Conservation (phyloP, 2,888 invertebrate genomes). For the Cancer borealis region DNA sequence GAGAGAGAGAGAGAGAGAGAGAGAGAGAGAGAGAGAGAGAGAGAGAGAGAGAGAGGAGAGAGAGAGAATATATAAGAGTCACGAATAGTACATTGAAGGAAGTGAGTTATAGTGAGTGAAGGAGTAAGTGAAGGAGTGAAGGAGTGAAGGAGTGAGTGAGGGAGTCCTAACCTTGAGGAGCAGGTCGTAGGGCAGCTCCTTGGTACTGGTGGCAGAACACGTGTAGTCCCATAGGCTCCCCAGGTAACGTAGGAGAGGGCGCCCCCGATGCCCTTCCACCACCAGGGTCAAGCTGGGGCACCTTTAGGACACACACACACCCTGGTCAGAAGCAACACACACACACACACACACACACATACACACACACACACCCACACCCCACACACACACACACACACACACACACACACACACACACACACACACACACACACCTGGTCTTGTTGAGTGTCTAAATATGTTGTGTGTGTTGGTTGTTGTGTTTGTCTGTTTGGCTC, state of each 20-base stretch:
- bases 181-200: slow-evolving; percentile 74
- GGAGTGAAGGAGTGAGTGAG: not conserved
- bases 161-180: slow-evolving; percentile 66
- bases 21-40: too few species aligned
- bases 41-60: too few species aligned
- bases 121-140: not conserved
- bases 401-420: not conserved
- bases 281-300: slow-evolving; percentile 71
- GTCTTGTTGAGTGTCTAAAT: not conserved
- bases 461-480: not conserved
- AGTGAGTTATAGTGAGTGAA: not conserved
- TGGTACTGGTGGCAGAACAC: slow-evolving; percentile 76
- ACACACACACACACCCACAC: slow-evolving; percentile 37
- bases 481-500: not conserved
- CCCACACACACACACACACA: not conserved
- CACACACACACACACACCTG: not conserved
- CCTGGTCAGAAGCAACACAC: not conserved
- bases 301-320: slow-evolving; percentile 62
- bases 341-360: slow-evolving; percentile 45
- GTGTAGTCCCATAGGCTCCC: slow-evolving; percentile 75
- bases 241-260: slow-evolving; percentile 66
- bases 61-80: not conserved
- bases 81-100: too few species aligned
- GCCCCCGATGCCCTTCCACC: slow-evolving; percentile 74
- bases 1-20: too few species aligned